These are phyloP conservation scores for honey bee (Apis mellifera) DNA, from an alignment of 1,140 invertebrate genomes.

Conservation along the genomic window Amel_HAv3.1 CM009936.2:6470501-6471000, in stretches of 20 bases:
- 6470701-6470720: constrained; percentile 81
- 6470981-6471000: constrained; percentile 41
- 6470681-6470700: constrained; percentile 77
- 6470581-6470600: constrained; percentile 82
- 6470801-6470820: constrained; percentile 74
- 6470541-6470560: constrained; percentile 65
- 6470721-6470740: constrained; percentile 71
- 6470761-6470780: constrained; percentile 66
- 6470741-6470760: constrained; percentile 46
- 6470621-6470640: constrained; percentile 79
- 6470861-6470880: constrained; percentile 44
- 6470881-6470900: constrained; percentile 30
- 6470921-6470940: constrained; percentile 39
- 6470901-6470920: constrained; percentile 40
- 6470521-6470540: neutral
- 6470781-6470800: constrained; percentile 65
- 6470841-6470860: constrained; percentile 54
- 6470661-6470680: constrained; percentile 73
- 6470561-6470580: constrained; percentile 74
- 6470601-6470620: constrained; percentile 80
- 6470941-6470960: constrained; percentile 37
- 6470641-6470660: constrained; percentile 71
- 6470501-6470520: neutral
- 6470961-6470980: constrained; percentile 41
- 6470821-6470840: constrained; percentile 60